Evolutionary conservation across 2,888 invertebrate species (phyloP).

Genomic region (Cantharis flavilabris): DNA sequence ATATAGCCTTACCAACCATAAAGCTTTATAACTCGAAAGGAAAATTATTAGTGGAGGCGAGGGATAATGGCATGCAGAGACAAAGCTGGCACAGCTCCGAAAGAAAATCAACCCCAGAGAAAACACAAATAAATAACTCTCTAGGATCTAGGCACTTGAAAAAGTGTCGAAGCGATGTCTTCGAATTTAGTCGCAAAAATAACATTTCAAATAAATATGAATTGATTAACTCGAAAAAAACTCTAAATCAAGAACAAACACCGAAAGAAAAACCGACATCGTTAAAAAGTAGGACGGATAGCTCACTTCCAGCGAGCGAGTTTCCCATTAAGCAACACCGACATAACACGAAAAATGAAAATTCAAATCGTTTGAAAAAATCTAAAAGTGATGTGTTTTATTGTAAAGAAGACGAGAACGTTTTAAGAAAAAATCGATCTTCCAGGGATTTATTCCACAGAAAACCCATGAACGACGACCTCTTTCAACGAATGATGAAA

Average conservation of each 20-base stretch:
- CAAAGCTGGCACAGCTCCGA: conserved; percentile 48
- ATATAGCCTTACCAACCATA: conserved; percentile 63
- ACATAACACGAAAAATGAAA: conserved; percentile 11
- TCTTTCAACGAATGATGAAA: conserved; percentile 45
- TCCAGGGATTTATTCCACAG: conserved; percentile 32
- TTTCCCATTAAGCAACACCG: background rate
- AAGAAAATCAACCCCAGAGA: conserved; percentile 4
- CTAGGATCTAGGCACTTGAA: conserved; percentile 6
- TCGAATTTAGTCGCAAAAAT: conserved; percentile 8
- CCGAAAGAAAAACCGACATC: background rate
- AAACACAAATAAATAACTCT: conserved; percentile 14
- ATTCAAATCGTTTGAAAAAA: conserved; percentile 32
- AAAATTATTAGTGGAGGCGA: conserved; percentile 64
- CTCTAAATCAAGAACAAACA: background rate
- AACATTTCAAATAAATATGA: conserved; percentile 7
- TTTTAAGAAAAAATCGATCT: conserved; percentile 20
- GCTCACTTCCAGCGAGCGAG: background rate
- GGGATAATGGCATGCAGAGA: conserved; percentile 60
- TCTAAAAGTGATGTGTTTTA: conserved; percentile 37
- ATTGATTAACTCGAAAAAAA: conserved; percentile 5
- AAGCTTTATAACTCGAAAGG: conserved; percentile 68
- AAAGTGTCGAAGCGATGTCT: conserved; percentile 24
- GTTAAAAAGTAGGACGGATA: conserved; percentile 10
- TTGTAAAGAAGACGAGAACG: conserved; percentile 7
- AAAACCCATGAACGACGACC: conserved; percentile 45